phyloP scores from a whole-genome alignment of 2,797 vertebrate genomes.

The Sebastes iracundus region DNA sequence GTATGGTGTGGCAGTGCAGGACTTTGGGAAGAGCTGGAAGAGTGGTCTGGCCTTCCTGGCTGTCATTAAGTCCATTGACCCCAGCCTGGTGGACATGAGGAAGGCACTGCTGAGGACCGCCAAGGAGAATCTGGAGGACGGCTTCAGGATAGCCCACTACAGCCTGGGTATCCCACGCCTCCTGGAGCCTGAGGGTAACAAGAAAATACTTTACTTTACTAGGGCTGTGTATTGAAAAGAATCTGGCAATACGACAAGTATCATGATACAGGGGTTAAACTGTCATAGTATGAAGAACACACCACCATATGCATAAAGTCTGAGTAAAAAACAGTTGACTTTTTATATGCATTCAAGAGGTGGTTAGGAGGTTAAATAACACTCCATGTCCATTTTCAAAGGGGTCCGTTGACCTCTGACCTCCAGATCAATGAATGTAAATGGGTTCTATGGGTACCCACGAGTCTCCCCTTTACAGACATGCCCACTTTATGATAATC shows the following conservation, averaged over 20 bases:
- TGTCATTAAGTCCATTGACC: slow-evolving; percentile 94
- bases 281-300: no score
- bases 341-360: no score
- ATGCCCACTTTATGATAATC: no score
- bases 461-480: no score
- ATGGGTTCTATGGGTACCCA: no score
- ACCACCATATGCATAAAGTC: no score
- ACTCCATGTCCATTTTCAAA: no score
- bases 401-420: no score
- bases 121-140: slow-evolving; percentile 92
- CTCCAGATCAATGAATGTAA: no score
- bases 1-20: slow-evolving; percentile 93
- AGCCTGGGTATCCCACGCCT: slow-evolving; percentile 92
- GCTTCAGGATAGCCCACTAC: slow-evolving; percentile 91
- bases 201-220: not conserved
- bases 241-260: not conserved
- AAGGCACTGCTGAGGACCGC: slow-evolving; percentile 87
- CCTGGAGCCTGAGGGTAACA: slow-evolving; percentile 94
- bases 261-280: no score
- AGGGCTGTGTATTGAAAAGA: not conserved
- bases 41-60: slow-evolving; percentile 96
- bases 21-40: slow-evolving; percentile 95
- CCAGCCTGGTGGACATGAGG: slow-evolving; percentile 93
- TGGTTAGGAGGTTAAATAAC: no score
- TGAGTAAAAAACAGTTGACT: no score